These are phyloP conservation scores for Antheraea mylitta DNA, from an alignment of 1,140 invertebrate species.

Conservation along the genomic window DNA sequence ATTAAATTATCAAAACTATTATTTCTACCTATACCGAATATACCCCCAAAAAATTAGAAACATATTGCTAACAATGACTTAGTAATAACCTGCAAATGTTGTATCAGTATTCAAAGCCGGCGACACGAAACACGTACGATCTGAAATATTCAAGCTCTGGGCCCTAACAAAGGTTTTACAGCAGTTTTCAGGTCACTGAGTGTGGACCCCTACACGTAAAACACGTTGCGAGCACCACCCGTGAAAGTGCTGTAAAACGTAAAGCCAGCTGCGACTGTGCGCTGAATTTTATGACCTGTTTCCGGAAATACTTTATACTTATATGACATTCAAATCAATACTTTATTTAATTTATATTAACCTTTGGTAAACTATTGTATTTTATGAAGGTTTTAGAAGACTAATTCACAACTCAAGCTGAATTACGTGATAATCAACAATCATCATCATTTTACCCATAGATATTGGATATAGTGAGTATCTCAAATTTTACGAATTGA, in stretches of 20 bases:
- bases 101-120: constrained; percentile 5
- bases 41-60: no score
- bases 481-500: no score
- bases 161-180: constrained; percentile 11
- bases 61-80: background rate
- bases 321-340: background rate
- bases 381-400: no score
- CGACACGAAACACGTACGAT: constrained; percentile 7
- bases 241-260: background rate
- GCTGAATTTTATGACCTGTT: background rate
- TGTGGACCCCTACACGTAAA: background rate
- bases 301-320: background rate
- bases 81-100: background rate
- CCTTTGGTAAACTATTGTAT: no score
- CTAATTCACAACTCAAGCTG: no score
- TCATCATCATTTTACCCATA: no score
- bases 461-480: no score
- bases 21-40: no score
- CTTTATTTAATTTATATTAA: background rate
- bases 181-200: constrained; percentile 12
- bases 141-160: constrained; percentile 15
- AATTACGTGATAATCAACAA: no score
- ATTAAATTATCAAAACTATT: no score
- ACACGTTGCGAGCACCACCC: background rate
- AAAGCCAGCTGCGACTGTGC: background rate